These are phyloP conservation scores for Heliconius melpomene DNA, from an alignment of 1,140 invertebrate species.

Conservation along the genomic window DNA sequence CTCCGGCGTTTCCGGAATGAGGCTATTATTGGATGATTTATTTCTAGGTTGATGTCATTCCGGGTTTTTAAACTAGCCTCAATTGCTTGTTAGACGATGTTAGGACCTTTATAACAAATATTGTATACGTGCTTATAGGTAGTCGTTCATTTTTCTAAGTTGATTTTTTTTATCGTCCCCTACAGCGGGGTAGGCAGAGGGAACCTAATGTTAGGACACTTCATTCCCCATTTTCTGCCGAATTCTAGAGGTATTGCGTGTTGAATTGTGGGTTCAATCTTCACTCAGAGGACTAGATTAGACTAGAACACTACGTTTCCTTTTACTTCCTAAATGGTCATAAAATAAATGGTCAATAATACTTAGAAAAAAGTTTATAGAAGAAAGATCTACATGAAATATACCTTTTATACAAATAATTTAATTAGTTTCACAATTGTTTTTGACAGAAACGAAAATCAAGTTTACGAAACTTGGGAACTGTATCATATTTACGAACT, in stretches of 20 bases:
- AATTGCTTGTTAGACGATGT: slow-evolving; percentile 11
- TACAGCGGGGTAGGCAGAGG: fast-evolving
- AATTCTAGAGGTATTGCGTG: too few species aligned
- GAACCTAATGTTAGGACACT: too few species aligned
- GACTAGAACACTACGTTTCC: too few species aligned
- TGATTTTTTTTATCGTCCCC: too few species aligned
- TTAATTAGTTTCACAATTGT: background rate
- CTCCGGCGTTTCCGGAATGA: slow-evolving; percentile 28
- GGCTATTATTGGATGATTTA: slow-evolving; percentile 36
- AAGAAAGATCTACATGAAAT: background rate
- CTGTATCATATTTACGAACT: background rate
- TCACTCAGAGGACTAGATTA: background rate
- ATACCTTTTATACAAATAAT: background rate
- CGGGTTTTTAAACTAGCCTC: slow-evolving; percentile 15
- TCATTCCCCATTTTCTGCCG: too few species aligned
- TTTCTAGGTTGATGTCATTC: slow-evolving; percentile 25
- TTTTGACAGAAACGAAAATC: background rate
- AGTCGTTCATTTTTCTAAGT: too few species aligned
- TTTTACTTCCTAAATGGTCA: background rate
- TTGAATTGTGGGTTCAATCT: background rate
- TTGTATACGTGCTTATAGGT: background rate
- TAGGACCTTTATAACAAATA: background rate
- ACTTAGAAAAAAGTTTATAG: too few species aligned
- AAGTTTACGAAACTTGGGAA: background rate
- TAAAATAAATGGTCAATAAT: too few species aligned